phyloP scores from a whole-genome alignment of 2,113 vertebrate genomes.

The Perca fluviatilis region DNA sequence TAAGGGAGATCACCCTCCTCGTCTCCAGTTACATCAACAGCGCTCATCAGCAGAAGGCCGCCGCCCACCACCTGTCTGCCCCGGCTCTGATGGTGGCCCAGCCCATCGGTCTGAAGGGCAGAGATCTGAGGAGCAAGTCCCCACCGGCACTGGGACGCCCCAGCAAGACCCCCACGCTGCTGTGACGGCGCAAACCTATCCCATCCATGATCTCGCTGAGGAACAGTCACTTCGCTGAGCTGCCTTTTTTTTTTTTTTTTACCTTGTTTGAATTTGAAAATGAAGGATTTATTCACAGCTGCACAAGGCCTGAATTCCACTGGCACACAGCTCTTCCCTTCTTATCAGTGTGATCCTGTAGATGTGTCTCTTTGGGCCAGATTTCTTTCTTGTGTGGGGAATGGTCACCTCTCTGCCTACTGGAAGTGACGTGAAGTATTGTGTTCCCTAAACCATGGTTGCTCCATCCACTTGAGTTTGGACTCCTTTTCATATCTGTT shows the following conservation, averaged over 20 bases:
- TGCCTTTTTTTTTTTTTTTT: slow-evolving; percentile 4
- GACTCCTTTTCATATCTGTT: neutral
- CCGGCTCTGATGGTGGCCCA: slow-evolving; percentile 88
- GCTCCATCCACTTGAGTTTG: neutral
- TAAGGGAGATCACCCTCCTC: slow-evolving; percentile 95
- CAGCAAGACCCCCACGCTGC: slow-evolving; percentile 92
- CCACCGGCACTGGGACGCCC: slow-evolving; percentile 86
- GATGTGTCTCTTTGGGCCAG: neutral
- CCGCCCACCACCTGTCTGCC: slow-evolving; percentile 92
- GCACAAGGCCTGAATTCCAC: neutral
- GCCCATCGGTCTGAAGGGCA: slow-evolving; percentile 84
- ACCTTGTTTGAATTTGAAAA: neutral
- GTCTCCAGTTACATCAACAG: slow-evolving; percentile 96
- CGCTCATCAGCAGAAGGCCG: slow-evolving; percentile 91
- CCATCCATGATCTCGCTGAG: neutral
- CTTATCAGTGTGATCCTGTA: neutral
- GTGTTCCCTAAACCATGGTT: neutral
- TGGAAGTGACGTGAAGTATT: neutral
- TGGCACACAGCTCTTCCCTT: neutral
- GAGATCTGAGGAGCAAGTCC: slow-evolving; percentile 86
- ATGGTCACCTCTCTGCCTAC: neutral
- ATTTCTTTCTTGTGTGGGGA: neutral
- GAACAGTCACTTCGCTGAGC: neutral
- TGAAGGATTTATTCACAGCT: neutral
- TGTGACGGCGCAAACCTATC: slow-evolving; percentile 79